Percentiles rank a stretch among this genome's conserved stretches.
Evolutionary conservation across 2,888 invertebrate species (phyloP).

Genomic region (Eupithecia tripunctaria): DNA sequence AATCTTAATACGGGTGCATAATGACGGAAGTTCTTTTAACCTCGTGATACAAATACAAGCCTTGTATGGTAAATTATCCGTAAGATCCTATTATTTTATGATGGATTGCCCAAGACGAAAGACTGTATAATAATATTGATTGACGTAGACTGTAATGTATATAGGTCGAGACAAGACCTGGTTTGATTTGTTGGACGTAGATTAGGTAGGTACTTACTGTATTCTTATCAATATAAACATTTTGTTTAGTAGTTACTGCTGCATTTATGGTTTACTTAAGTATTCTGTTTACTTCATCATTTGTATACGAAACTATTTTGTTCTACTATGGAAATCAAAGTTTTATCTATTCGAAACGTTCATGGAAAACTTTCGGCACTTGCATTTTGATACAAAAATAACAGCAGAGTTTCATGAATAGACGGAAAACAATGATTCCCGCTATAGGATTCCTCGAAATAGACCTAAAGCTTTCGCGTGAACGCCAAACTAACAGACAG

Average conservation of each 20-base stretch:
- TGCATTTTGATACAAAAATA: not conserved
- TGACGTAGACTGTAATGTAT: slow-evolving; percentile 14
- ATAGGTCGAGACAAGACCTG: slow-evolving; percentile 23
- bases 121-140: slow-evolving; percentile 26
- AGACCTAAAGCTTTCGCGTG: slow-evolving; percentile 5
- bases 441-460: not conserved
- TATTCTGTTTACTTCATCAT: not conserved
- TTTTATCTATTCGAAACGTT: not conserved
- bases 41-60: slow-evolving; percentile 34
- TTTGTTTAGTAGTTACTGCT: slow-evolving; percentile 8
- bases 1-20: slow-evolving; percentile 44
- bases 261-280: slow-evolving; percentile 8
- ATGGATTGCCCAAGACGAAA: slow-evolving; percentile 31
- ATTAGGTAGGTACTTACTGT: slow-evolving; percentile 5
- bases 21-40: slow-evolving; percentile 40
- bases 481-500: not conserved
- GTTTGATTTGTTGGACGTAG: slow-evolving; percentile 22
- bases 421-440: not conserved
- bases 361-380: not conserved
- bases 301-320: not conserved
- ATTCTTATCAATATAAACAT: slow-evolving; percentile 26
- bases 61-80: slow-evolving; percentile 38
- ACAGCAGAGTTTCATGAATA: not conserved
- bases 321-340: not conserved
- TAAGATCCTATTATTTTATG: slow-evolving; percentile 36